Conservation (phyloP, 2,888 invertebrate species). For the Panorpa germanica region DNA sequence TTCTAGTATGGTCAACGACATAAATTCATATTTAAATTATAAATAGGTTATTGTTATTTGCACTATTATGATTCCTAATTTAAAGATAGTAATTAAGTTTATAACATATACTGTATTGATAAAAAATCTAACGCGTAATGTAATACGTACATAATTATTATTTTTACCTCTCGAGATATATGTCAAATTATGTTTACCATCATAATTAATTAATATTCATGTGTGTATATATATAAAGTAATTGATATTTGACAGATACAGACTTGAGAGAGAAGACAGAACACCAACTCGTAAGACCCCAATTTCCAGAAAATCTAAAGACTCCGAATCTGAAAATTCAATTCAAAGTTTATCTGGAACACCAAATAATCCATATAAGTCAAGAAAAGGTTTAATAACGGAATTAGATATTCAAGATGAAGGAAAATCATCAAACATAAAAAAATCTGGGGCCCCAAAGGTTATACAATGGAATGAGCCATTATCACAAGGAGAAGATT, state of each 20-base stretch:
- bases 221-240: slow-evolving; percentile 1
- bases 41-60: no score
- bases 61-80: no score
- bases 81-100: no score
- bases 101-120: no score
- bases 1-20: no score
- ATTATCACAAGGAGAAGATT: slow-evolving; percentile 18
- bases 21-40: no score
- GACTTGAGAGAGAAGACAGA: slow-evolving; percentile 12
- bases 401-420: slow-evolving; percentile 17
- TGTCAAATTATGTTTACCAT: no score
- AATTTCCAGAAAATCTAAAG: slow-evolving; percentile 8
- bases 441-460: slow-evolving; percentile 20
- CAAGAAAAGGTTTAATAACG: slow-evolving; percentile 25
- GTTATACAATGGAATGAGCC: slow-evolving; percentile 17
- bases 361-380: slow-evolving; percentile 17
- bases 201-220: slow-evolving; percentile 8
- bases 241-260: slow-evolving; percentile 9
- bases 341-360: slow-evolving; percentile 8
- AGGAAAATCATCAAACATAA: slow-evolving; percentile 13
- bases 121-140: no score
- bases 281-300: slow-evolving; percentile 20
- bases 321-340: slow-evolving; percentile 1
- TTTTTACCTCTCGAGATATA: no score
- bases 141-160: no score